A percentile compares a stretch with the other conserved stretches of the same genome.
Evolutionary conservation across 2,113 vertebrate species (phyloP).

Genomic region (Myotis lucifugus): DNA sequence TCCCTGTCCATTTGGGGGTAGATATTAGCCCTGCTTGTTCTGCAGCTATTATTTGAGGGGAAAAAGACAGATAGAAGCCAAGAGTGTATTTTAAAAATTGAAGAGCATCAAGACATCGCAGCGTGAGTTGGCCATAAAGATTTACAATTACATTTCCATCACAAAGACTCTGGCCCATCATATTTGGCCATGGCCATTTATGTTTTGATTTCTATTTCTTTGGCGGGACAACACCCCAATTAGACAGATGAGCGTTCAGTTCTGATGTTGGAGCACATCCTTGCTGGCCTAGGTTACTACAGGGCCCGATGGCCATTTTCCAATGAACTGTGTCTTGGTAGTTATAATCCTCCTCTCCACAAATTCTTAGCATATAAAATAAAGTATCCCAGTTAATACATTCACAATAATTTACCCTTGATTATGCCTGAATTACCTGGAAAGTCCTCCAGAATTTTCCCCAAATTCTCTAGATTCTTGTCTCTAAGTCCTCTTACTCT

Average conservation of each 20-base stretch:
- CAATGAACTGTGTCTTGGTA: background rate
- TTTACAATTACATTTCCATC: slow-evolving; percentile 81
- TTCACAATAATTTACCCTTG: background rate
- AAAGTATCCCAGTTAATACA: background rate
- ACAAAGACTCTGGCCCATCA: slow-evolving; percentile 78
- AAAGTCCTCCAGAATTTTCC: background rate
- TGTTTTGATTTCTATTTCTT: slow-evolving; percentile 81
- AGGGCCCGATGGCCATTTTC: background rate
- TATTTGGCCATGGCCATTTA: slow-evolving; percentile 75
- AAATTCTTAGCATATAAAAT: background rate
- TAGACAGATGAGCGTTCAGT: slow-evolving; percentile 75
- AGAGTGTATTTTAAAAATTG: slow-evolving; percentile 76
- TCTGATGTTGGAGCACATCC: slow-evolving; percentile 67
- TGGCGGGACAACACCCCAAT: slow-evolving; percentile 79
- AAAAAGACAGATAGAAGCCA: slow-evolving; percentile 67
- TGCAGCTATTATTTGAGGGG: slow-evolving; percentile 55
- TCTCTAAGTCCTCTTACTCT: background rate
- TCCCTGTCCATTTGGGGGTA: slow-evolving; percentile 43
- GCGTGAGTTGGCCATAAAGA: slow-evolving; percentile 75
- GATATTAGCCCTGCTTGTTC: slow-evolving; percentile 64
- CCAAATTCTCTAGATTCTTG: slow-evolving; percentile 25
- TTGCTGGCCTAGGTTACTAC: slow-evolving; percentile 67
- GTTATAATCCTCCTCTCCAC: background rate
- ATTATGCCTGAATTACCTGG: background rate
- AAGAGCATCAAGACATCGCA: slow-evolving; percentile 72